Evolutionary conservation across 2,113 vertebrate genomes (phyloP).

Genomic region (Thunnus thynnus): DNA sequence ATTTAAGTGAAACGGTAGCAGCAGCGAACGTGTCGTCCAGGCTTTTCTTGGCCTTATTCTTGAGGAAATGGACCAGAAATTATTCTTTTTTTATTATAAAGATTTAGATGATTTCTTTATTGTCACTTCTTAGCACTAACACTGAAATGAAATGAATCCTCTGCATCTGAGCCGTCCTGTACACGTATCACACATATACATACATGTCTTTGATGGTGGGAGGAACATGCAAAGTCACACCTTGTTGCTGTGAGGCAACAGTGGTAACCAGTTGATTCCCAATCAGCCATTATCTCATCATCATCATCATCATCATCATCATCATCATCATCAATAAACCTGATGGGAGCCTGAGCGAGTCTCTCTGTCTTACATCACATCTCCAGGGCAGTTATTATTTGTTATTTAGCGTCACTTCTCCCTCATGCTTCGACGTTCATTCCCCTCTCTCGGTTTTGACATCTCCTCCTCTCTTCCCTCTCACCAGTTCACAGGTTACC

Average conservation of each 20-base stretch:
- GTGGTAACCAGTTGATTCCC: too few relatives aligned
- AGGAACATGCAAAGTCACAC: too few relatives aligned
- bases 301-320: too few relatives aligned
- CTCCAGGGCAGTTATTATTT: background rate
- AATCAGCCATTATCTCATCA: too few relatives aligned
- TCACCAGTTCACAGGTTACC: conserved; percentile 66
- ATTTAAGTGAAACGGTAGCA: conserved; percentile 13
- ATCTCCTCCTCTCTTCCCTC: conserved; percentile 52
- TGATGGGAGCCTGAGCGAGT: background rate
- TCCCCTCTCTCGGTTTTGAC: conserved; percentile 52
- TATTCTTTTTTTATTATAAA: background rate
- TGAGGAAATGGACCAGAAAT: background rate
- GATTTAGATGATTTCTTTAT: too few relatives aligned
- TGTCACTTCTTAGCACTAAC: too few relatives aligned
- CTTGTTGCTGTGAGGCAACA: too few relatives aligned
- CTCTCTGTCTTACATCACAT: conserved; percentile 15
- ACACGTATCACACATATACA: too few relatives aligned
- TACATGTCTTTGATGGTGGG: too few relatives aligned
- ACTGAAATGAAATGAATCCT: too few relatives aligned
- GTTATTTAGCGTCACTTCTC: background rate
- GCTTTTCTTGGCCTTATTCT: conserved; percentile 21
- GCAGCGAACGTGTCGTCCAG: conserved; percentile 1
- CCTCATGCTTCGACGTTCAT: background rate
- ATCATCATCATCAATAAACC: background rate
- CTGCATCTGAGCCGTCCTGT: too few relatives aligned